Evolutionary conservation across 1,140 invertebrate genomes (phyloP).

Genomic region (Scylla paramamosain): DNA sequence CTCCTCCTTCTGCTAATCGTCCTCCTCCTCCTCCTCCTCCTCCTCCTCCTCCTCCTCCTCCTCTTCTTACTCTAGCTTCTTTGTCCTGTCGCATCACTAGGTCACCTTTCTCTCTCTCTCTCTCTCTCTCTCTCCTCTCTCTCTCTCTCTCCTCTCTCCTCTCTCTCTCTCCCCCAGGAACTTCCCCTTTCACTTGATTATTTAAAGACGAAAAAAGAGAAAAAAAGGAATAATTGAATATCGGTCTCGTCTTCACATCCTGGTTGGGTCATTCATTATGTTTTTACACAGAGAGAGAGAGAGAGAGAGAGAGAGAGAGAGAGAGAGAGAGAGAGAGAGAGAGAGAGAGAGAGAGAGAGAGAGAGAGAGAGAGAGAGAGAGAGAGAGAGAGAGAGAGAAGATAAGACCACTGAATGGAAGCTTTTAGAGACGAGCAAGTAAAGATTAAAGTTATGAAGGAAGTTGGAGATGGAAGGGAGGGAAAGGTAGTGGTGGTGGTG

Average conservation of each 20-base stretch:
- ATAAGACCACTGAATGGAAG: background rate
- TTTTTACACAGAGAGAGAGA: background rate
- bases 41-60: too few relatives aligned
- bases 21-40: too few relatives aligned
- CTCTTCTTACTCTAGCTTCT: too few relatives aligned
- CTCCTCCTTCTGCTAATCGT: too few relatives aligned
- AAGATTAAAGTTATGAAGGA: background rate
- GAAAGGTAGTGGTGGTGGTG: background rate
- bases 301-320: conserved; percentile 11
- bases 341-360: conserved; percentile 26
- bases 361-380: conserved; percentile 21
- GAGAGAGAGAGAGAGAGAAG: background rate
- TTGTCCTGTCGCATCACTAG: too few relatives aligned
- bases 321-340: conserved; percentile 18
- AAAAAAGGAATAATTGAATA: too few relatives aligned
- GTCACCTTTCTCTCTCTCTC: background rate
- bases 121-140: conserved; percentile 13
- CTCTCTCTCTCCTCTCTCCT: background rate
- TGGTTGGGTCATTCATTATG: too few relatives aligned
- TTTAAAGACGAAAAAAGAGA: too few relatives aligned
- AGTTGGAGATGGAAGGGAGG: background rate
- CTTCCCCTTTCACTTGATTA: background rate
- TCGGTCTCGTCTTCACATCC: too few relatives aligned
- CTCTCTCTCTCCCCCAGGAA: background rate
- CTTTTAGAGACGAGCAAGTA: background rate